Evolutionary conservation across 2,113 vertebrate genomes (phyloP), one percentile per base, ranked within the genome.

Genomic region (Apteryx owenii): DNA sequence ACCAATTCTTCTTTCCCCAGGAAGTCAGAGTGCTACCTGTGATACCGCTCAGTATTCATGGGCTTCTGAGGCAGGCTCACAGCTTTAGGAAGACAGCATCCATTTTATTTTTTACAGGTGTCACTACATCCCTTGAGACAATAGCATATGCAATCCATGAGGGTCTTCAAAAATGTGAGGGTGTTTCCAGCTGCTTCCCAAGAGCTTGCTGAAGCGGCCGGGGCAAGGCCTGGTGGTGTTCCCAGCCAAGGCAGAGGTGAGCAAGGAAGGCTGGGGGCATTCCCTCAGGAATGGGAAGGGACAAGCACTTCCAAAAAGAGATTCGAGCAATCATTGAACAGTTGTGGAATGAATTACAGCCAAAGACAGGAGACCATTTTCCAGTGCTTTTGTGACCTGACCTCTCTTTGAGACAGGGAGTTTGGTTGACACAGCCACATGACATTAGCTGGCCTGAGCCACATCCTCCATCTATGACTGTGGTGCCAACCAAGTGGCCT

Each of bases 81-180:
- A 28, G 53, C 18, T 19, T 4, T 5, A 38, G 25, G 53, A 65
- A n/a, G 10, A n/a, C 21, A 38, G 36, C 18, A 13, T 5, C 12
- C 2, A 0, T 50, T 33, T 73, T 50, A 28, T 70, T 61, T 15
- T 70, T 88, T 64, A 20, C 7, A 48, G 68, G 12, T n/a, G 62
- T 20, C 62, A 28, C 40, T 18, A 33, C 6, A 44, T 69, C 19
- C 23, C 56, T 66, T 16, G 54, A 36, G 36, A 21, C 36, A 33
- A 33, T 48, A 20, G 46, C 14, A 11, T 6, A 44, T 20, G 26
- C 62, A 36, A 21, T 1, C 5, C 54, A 6, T 0, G 0, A 58
- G 42, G 26, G 68, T 14, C 48, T 44, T 17, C 71, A 42, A 66
- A 16, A 64, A 51, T 17, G 7, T 33, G 20, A 25, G 8, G 16